Evolutionary conservation across 2,797 vertebrate genomes (phyloP).

Genomic region (Xiphophorus birchmanni): DNA sequence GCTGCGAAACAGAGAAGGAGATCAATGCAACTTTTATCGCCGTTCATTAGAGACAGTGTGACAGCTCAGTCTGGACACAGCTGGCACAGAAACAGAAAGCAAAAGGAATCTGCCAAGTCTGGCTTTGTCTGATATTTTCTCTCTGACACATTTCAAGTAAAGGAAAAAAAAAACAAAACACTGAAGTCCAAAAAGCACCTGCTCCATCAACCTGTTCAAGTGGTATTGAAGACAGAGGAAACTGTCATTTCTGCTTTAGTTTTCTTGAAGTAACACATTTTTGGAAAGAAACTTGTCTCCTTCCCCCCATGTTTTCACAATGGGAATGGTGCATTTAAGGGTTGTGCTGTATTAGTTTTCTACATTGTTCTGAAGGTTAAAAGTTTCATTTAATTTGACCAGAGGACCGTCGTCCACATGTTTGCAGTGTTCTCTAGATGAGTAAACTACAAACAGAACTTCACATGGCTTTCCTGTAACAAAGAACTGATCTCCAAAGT

Average conservation of each 20-base stretch:
- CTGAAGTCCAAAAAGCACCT: background rate
- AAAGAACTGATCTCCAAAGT: background rate
- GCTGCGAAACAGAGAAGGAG: background rate
- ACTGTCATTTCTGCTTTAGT: background rate
- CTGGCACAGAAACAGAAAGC: background rate
- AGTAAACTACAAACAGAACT: background rate
- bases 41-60: background rate
- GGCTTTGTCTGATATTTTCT: background rate
- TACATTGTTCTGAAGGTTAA: background rate
- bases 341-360: background rate
- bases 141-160: background rate
- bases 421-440: background rate
- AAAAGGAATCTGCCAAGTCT: background rate
- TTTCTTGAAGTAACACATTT: background rate
- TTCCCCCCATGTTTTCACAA: background rate
- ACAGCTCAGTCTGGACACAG: background rate
- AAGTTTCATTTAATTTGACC: background rate
- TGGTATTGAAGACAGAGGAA: background rate
- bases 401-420: background rate
- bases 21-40: background rate
- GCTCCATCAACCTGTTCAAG: slow-evolving; percentile 1
- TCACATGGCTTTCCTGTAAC: background rate
- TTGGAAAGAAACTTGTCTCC: background rate
- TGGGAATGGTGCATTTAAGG: background rate
- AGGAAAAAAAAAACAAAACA: background rate